Evolutionary conservation across 2,113 vertebrate genomes (phyloP), one percentile per base, ranked within the genome.

Genomic region (Malurus melanocephalus): DNA sequence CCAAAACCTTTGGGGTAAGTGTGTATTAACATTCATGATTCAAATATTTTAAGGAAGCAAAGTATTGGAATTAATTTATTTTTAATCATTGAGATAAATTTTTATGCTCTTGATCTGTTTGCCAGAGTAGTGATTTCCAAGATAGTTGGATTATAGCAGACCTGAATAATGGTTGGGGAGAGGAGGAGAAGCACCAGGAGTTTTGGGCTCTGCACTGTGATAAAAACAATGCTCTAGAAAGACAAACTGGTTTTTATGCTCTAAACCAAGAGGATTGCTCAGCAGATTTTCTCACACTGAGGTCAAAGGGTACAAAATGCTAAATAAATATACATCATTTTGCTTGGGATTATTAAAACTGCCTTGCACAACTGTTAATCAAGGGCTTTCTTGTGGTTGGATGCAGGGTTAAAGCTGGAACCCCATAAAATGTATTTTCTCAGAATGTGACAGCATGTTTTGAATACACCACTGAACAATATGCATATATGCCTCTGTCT

Each of bases 1-100:
- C 98, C 99, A 87, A 99, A 99, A 96, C 99, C 99, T 91, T 96
- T 99, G 96, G 99, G 99, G 99, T 99, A 97, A 99, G 98, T 97
- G 45, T 66, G 21, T 40, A 7, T 38, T 19, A 23, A 48, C 42
- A 0, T 10, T 10, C 21, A 42, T 9, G 8, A 3, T 19, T 68
- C 6, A 60, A 55, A 24, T 65, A 43, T 40, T 87, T 67, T 60
- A 43, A 80, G 53, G 43, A 72, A 16, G 4, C 20, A 19, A 23
- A 53, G 7, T 65, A 42, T 9, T 16, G 20, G 19, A 14, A 13
- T 5, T 21, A 13, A 30, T 32, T 69, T 51, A 35, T 68, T 79
- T 80, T 71, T 51, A 75, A 79, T 28, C 30, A 7, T 3, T 6
- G n/a, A 71, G 49, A 42, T 64, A 2, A 38, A 20, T 67, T 86